These are phyloP conservation scores for Augochlorella aurata DNA, from an alignment of 2,888 invertebrate species.

Conservation along the genomic window DNA sequence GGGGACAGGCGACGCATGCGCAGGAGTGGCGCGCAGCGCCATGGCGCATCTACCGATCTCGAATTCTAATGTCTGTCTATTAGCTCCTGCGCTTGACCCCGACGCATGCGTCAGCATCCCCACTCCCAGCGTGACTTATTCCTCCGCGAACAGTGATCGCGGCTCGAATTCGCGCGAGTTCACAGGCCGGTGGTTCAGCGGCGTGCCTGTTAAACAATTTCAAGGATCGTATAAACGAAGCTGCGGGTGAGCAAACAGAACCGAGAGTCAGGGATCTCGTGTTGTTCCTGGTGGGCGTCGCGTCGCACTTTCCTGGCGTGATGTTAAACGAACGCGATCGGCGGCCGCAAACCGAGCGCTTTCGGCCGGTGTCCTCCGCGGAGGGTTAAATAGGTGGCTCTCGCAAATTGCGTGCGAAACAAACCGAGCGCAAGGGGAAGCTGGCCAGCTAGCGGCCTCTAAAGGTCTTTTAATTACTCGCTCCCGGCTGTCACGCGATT, in stretches of 20 bases:
- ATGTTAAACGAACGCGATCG: conserved; percentile 31
- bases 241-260: conserved; percentile 3
- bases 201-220: background rate
- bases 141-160: too few relatives aligned
- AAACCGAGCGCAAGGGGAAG: conserved; percentile 29
- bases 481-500: conserved; percentile 58
- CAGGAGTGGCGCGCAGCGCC: too few relatives aligned
- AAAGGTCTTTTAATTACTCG: conserved; percentile 63
- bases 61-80: too few relatives aligned
- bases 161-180: background rate
- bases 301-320: conserved; percentile 7
- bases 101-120: too few relatives aligned
- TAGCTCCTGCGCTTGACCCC: too few relatives aligned
- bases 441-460: conserved; percentile 23
- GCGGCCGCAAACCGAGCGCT: conserved; percentile 3
- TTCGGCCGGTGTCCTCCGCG: background rate
- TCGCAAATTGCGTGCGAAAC: conserved; percentile 54
- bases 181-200: background rate
- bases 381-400: conserved; percentile 25
- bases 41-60: too few relatives aligned
- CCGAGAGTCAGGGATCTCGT: background rate
- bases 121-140: too few relatives aligned
- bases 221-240: conserved; percentile 8
- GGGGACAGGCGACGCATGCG: too few relatives aligned
- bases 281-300: background rate